Base-by-base conservation (phyloP, 2,113 vertebrate genomes). In the Callipepla squamata region DNA sequence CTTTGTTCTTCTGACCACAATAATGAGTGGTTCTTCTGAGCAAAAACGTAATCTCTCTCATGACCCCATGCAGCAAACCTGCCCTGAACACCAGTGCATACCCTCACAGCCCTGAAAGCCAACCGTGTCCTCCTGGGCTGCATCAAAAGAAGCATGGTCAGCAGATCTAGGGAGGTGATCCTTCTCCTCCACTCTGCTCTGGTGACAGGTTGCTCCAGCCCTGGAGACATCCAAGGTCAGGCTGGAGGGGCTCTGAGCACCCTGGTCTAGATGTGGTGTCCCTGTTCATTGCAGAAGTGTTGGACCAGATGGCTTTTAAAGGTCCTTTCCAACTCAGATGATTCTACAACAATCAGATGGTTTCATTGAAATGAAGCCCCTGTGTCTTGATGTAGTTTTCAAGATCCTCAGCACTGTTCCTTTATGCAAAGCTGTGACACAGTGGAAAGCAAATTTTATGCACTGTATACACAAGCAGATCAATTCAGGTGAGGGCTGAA, bases 371-470 rank as follows among this genome's bases (percentile, higher is more conserved):
- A 81, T 0, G 1, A 84, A 96, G 57, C 4, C 5, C 6, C 66
- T 72, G 19, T 38, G 47, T 67, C 75, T 83, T 1, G 1, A 72
- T 75, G 72, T 65, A 58, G 48, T 72, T 93, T 75, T 81, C 58
- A 44, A 53, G 65, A n/a, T 34, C 28, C 40, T 53, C 58, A 90
- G 51, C 30, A 6, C 32, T 66, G 48, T 53, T 87, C 45, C 55
- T 48, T 45, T 89, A 87, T 84, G 84, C 80, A 94, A 42, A 2
- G 36, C 40, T 57, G n/a, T 7, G 1, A 51, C 0, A 0, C 57
- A 20, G 19, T 5, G 36, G 68, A 88, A 94, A 92, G 61, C 69
- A 75, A 72, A 89, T 14, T 13, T 40, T 72, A 83, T 16, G 67
- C 40, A 87, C 65, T 36, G 21, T 48, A 58, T 6, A 32, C 50